Base-by-base conservation (phyloP, 1,140 invertebrate species). In the Caenorhabditis brenneri region DNA sequence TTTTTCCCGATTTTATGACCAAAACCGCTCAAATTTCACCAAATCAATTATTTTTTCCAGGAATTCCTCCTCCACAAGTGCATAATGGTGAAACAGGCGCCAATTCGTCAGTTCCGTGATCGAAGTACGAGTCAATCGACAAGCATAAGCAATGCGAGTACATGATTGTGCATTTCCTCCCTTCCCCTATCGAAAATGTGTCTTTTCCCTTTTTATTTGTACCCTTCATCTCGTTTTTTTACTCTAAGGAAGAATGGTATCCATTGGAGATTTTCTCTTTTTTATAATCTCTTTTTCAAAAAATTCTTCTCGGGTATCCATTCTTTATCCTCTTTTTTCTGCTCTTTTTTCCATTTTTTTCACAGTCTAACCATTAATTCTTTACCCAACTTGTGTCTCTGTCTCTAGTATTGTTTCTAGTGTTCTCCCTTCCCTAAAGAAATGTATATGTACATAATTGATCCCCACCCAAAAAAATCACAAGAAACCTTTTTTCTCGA, bases 1-100 rank as follows among this genome's bases (percentile, higher is more conserved):
- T n/a, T n/a, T n/a, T n/a, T n/a, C n/a, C n/a, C n/a, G n/a, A n/a
- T n/a, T n/a, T n/a, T n/a, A n/a, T n/a, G n/a, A n/a, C n/a, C n/a
- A n/a, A n/a, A n/a, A n/a, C n/a, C n/a, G n/a, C n/a, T n/a, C n/a
- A n/a, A n/a, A 22, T 51, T 16, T 51, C n/a, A n/a, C 7, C 19
- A 51, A 51, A 1, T n/a, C 16, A 55, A 55, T 55, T 27, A 1
- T 29, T 27, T 27, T 55, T 81, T 81, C 10, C 36, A 81, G 80
- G 81, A 82, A 46, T 82, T 46, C 60, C 81, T 82, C 22, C 60
- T 82, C 10, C 81, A 82, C 58, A 82, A 60, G 55, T 82, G 81
- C 29, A 82, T 60, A 5, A 58, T 82, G 46, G 81, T 65, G 36
- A 69, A 69, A 12, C 81, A 51, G 42, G 55, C 81, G 0, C 81